phyloP scores from a whole-genome alignment of 2,113 vertebrate species.

The Coracopsis vasa region DNA sequence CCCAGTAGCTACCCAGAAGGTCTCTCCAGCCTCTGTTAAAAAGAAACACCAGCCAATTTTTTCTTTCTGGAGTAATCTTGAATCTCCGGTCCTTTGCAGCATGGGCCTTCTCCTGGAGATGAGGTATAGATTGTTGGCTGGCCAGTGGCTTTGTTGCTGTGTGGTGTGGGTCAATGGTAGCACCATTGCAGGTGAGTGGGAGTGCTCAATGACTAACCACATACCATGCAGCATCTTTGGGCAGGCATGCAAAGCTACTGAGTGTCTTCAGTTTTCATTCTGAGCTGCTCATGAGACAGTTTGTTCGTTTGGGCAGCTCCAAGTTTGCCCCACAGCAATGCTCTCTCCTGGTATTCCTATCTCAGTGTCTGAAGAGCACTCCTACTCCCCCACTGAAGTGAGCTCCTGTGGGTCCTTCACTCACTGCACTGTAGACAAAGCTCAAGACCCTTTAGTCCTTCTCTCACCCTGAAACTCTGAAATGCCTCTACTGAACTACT shows the following conservation, averaged over 20 bases:
- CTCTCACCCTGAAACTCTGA: background rate
- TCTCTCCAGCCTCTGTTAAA: background rate
- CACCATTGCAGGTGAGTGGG: background rate
- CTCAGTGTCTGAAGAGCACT: background rate
- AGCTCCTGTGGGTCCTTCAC: background rate
- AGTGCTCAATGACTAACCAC: background rate
- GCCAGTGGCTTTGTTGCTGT: rapidly evolving
- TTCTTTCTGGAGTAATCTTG: background rate
- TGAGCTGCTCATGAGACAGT: background rate
- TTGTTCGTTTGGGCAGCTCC: background rate
- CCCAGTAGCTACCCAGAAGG: background rate
- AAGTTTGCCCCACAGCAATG: background rate
- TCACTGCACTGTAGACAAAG: background rate
- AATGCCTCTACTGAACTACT: background rate
- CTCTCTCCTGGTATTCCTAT: background rate
- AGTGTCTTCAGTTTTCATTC: background rate
- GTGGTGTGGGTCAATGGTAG: background rate
- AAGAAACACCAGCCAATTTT: background rate
- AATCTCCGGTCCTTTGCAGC: background rate
- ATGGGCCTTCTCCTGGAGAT: background rate
- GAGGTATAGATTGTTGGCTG: too few relatives aligned
- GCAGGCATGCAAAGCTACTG: background rate
- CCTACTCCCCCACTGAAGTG: background rate
- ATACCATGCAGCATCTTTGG: background rate
- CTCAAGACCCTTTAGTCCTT: background rate